A percentile compares a stretch with the other conserved stretches of the same genome.
Conservation (phyloP, 2,113 vertebrate species). For the Pandion haliaetus region DNA sequence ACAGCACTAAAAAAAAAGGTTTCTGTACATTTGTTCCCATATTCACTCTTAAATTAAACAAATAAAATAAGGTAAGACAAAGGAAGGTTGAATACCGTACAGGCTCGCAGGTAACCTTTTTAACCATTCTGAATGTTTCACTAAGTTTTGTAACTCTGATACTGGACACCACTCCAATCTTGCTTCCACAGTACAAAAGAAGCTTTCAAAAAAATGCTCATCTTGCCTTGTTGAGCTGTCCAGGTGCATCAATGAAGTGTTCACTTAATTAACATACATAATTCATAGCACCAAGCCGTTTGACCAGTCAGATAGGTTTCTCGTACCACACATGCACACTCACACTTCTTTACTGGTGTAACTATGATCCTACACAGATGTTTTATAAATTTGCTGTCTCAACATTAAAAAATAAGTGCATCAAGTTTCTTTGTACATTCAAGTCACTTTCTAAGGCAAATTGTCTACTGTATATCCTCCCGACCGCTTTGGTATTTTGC, state of each 20-base stretch:
- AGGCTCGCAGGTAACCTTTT: slow-evolving; percentile 63
- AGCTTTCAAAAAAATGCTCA: slow-evolving; percentile 9
- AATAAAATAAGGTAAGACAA: slow-evolving; percentile 70
- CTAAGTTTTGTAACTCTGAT: slow-evolving; percentile 65
- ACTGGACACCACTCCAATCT: slow-evolving; percentile 61
- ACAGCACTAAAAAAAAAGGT: slow-evolving; percentile 58
- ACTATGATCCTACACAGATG: slow-evolving; percentile 75
- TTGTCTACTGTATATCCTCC: slow-evolving; percentile 79
- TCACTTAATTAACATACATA: not conserved
- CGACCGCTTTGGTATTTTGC: slow-evolving; percentile 86
- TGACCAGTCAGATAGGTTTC: slow-evolving; percentile 67
- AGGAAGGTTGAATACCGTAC: slow-evolving; percentile 72
- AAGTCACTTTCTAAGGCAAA: slow-evolving; percentile 92
- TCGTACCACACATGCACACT: slow-evolving; percentile 54
- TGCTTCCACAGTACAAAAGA: slow-evolving; percentile 55
- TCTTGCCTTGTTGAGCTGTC: slow-evolving; percentile 51
- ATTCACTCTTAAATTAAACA: slow-evolving; percentile 70
- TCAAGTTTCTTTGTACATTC: slow-evolving; percentile 92
- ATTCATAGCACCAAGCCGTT: slow-evolving; percentile 63
- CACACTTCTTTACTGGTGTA: slow-evolving; percentile 67
- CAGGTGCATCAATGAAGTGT: slow-evolving; percentile 14
- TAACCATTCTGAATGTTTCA: slow-evolving; percentile 27
- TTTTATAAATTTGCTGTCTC: slow-evolving; percentile 77
- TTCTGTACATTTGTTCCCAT: slow-evolving; percentile 78
- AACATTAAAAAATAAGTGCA: slow-evolving; percentile 83